These are phyloP conservation scores for Eupithecia exiguata DNA, from an alignment of 2,888 invertebrate species.

Conservation along the genomic window DNA sequence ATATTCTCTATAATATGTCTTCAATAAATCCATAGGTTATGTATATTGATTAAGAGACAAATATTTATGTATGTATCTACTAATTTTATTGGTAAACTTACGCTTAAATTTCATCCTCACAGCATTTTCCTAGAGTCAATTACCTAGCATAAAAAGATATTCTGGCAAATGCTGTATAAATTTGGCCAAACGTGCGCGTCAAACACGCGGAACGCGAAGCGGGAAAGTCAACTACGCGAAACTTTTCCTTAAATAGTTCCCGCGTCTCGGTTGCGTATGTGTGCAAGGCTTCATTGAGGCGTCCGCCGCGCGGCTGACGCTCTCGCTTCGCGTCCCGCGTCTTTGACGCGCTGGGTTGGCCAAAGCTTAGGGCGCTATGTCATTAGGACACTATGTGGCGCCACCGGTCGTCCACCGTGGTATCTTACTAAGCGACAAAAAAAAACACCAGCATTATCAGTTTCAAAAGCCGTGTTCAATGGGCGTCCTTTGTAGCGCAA, in stretches of 20 bases:
- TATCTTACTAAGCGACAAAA: too few relatives aligned
- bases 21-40: not conserved
- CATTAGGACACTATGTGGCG: too few relatives aligned
- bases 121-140: constrained; percentile 21
- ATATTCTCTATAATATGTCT: not conserved
- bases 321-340: not conserved
- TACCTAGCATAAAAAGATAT: constrained; percentile 6
- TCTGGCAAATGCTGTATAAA: not conserved
- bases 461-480: too few relatives aligned
- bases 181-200: not conserved
- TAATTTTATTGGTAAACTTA: not conserved
- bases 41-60: not conserved
- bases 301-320: not conserved
- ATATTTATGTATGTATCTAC: not conserved
- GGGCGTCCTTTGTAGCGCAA: too few relatives aligned
- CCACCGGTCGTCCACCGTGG: too few relatives aligned
- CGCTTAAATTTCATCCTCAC: not conserved
- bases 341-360: not conserved
- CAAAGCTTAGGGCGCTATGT: not conserved
- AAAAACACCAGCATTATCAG: too few relatives aligned
- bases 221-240: not conserved
- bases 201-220: not conserved
- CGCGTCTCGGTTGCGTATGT: too few relatives aligned
- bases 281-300: not conserved
- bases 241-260: not conserved